Conservation (phyloP, 2,113 vertebrate species). For the Bujurquina vittata region DNA sequence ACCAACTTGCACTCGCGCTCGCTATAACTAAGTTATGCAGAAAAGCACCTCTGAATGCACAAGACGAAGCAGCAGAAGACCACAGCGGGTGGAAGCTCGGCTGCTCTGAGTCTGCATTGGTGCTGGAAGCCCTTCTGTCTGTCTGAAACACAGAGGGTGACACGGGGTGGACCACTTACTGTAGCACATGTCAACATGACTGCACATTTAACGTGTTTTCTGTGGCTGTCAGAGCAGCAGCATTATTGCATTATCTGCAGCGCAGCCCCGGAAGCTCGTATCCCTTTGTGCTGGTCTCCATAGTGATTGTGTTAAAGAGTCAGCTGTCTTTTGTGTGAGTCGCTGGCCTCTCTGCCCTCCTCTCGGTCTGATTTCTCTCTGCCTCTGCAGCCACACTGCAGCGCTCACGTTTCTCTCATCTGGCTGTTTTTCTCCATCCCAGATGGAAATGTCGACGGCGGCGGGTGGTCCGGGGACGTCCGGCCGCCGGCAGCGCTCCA, state of each 20-base stretch:
- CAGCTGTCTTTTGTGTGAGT: slow-evolving; percentile 49
- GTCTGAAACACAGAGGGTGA: background rate
- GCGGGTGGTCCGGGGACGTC: background rate
- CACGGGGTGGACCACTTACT: background rate
- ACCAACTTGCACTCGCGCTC: no score
- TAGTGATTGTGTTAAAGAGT: slow-evolving; percentile 48
- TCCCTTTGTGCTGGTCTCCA: slow-evolving; percentile 59
- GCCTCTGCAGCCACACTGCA: background rate
- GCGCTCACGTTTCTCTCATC: background rate
- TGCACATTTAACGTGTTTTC: background rate
- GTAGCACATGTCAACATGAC: background rate
- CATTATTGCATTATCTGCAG: slow-evolving; percentile 12
- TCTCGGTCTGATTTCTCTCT: slow-evolving; percentile 33
- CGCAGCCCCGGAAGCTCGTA: slow-evolving; percentile 5
- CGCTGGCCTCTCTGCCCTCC: slow-evolving; percentile 33
- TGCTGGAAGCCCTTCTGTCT: background rate
- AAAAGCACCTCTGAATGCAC: background rate
- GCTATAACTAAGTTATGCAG: background rate
- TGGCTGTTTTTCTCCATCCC: background rate
- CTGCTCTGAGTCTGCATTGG: no score
- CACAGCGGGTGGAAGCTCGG: background rate
- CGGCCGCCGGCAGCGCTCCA: background rate
- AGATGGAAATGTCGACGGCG: slow-evolving; percentile 60
- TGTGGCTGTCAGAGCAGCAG: background rate
- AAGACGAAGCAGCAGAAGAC: background rate